These are phyloP conservation scores for Catharus ustulatus DNA, from an alignment of 2,797 vertebrate genomes.

Conservation along the genomic window DNA sequence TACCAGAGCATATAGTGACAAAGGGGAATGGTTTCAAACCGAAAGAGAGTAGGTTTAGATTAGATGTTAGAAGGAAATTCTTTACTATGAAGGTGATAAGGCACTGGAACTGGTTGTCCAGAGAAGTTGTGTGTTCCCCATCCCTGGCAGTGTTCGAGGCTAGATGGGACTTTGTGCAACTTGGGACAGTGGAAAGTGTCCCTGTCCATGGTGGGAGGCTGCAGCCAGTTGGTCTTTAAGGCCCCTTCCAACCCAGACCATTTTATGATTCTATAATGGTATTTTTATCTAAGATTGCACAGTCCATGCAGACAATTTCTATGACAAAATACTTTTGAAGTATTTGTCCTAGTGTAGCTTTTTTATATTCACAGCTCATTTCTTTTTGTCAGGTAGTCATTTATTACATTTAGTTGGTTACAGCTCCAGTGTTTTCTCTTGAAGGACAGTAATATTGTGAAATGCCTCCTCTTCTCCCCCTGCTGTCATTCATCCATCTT, in stretches of 20 bases:
- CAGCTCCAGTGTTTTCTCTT: slow-evolving; percentile 52
- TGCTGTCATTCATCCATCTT: slow-evolving; percentile 43
- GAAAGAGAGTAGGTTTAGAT: neutral
- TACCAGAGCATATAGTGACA: neutral
- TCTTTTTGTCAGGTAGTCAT: slow-evolving; percentile 16
- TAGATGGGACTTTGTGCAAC: neutral
- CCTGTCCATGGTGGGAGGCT: neutral
- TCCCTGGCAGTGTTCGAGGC: neutral
- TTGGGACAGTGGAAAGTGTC: neutral
- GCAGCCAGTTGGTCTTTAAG: neutral
- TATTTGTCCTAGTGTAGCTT: neutral
- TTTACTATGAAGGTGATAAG: neutral
- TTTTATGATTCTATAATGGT: neutral
- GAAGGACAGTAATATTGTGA: slow-evolving; percentile 65
- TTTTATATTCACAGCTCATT: slow-evolving; percentile 65
- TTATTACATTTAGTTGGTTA: slow-evolving; percentile 68
- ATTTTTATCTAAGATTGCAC: neutral
- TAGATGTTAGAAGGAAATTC: neutral
- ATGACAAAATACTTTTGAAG: neutral
- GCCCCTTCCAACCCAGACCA: neutral
- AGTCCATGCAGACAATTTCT: neutral
- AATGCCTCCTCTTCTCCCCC: slow-evolving; percentile 18
- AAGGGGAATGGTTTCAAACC: neutral
- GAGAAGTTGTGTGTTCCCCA: neutral
- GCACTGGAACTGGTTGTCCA: neutral